Percentiles rank a stretch among this genome's conserved stretches.
phyloP scores from a whole-genome alignment of 2,888 invertebrate genomes.

The Hemaris fuciformis region DNA sequence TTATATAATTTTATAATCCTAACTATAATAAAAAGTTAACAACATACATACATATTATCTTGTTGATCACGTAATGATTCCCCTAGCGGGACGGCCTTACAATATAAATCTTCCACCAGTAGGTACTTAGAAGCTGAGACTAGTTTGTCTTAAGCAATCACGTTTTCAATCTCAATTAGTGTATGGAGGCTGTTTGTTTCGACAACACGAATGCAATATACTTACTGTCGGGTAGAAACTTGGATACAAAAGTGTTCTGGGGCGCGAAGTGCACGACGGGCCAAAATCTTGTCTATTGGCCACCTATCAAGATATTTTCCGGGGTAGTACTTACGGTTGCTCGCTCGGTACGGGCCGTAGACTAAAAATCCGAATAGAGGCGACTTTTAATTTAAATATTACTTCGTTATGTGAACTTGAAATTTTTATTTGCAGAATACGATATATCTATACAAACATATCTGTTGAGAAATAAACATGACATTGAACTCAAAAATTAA shows the following conservation, averaged over 20 bases:
- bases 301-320: constrained; percentile 25
- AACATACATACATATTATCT: neutral
- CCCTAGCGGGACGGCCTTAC: neutral
- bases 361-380: neutral
- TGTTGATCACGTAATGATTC: neutral
- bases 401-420: neutral
- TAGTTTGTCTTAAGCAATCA: constrained; percentile 11
- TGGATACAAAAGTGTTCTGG: constrained; percentile 1
- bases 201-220: constrained; percentile 8
- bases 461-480: too few species aligned
- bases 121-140: neutral
- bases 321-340: constrained; percentile 12
- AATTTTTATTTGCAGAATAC: neutral
- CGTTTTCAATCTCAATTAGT: constrained; percentile 14
- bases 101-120: neutral
- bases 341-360: constrained; percentile 1
- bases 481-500: too few species aligned
- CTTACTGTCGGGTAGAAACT: neutral
- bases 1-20: too few species aligned
- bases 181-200: constrained; percentile 1
- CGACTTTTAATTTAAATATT: neutral
- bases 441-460: too few species aligned
- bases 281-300: constrained; percentile 28
- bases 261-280: constrained; percentile 20
- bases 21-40: too few species aligned